Evolutionary conservation across 2,888 invertebrate species (phyloP), one percentile per base, ranked within the genome.

Genomic region (Barypeithes pellucidus): DNA sequence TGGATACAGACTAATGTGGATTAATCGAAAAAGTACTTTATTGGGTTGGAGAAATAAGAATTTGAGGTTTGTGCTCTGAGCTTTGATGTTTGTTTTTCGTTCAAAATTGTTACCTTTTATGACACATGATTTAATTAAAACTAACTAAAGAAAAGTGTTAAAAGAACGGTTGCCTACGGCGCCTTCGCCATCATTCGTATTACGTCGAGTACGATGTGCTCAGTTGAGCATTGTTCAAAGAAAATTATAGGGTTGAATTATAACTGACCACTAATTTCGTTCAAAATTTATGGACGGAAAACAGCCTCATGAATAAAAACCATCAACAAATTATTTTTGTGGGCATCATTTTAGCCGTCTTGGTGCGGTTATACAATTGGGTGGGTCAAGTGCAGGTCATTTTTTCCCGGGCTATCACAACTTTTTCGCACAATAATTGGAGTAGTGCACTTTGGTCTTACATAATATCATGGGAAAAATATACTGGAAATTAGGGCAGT

Each of bases 191-290:
- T n/a, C n/a, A n/a, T n/a, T n/a, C n/a, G n/a, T n/a, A n/a, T n/a
- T n/a, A n/a, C n/a, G n/a, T n/a, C n/a, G n/a, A n/a, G n/a, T n/a
- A n/a, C n/a, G n/a, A n/a, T n/a, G n/a, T n/a, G n/a, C 7, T 43
- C 4, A 3, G 63, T 63, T 33, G 36, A 14, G 63, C 63, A 63
- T 50, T 63, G 12, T 63, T 50, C 20, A 36, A 63, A 63, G 11
- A 7, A 63, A 63, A 63, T 63, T 33, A 63, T 50, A 63, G 63
- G 63, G 63, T 63, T 63, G n/a, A n/a, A n/a, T n/a, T 18, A 63
- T n/a, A 36, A 63, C 11, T 63, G 63, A 36, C 50, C 63, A 50
- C 47, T 50, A 63, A 63, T 63, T 63, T 50, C 36, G 18, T 24
- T 18, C 33, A 16, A 47, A 63, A 63, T 50, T 63, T 63, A 63